phyloP scores from a whole-genome alignment of 2,797 vertebrate species.

The Lepilemur septentrionalis region DNA sequence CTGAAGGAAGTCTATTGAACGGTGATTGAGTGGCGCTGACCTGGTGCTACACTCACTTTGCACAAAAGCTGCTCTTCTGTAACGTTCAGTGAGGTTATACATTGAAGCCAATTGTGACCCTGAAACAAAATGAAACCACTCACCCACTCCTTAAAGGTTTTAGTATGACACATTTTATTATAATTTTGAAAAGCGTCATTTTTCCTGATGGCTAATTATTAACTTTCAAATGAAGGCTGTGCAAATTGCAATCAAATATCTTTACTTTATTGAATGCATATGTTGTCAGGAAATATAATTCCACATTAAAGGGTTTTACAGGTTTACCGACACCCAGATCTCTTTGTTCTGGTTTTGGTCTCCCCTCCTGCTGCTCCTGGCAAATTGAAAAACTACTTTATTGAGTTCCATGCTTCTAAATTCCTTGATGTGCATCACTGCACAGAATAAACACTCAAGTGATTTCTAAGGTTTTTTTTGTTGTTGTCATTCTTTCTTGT shows the following conservation, averaged over 20 bases:
- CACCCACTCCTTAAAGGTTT: constrained; percentile 42
- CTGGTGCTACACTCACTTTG: constrained; percentile 38
- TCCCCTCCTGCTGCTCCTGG: background rate
- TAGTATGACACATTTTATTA: constrained; percentile 60
- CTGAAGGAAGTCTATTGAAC: constrained; percentile 72
- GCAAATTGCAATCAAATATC: constrained; percentile 68
- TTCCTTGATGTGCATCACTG: constrained; percentile 67
- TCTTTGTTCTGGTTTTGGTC: constrained; percentile 61
- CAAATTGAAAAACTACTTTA: constrained; percentile 47
- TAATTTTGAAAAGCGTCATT: constrained; percentile 66
- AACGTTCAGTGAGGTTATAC: constrained; percentile 21
- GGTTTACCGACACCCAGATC: constrained; percentile 50
- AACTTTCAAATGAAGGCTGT: constrained; percentile 58
- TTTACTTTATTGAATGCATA: constrained; percentile 63
- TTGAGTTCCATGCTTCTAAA: constrained; percentile 48
- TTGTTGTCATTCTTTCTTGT: background rate
- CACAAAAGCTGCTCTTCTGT: background rate
- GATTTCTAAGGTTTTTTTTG: constrained; percentile 3
- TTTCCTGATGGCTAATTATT: constrained; percentile 71
- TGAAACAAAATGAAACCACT: constrained; percentile 59
- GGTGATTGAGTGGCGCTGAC: constrained; percentile 64
- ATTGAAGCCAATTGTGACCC: constrained; percentile 30
- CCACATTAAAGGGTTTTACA: constrained; percentile 58
- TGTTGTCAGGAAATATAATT: constrained; percentile 62
- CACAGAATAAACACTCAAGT: constrained; percentile 66